Base-by-base conservation (phyloP, 2,113 vertebrate genomes). In the Tetraodon nigroviridis region DNA sequence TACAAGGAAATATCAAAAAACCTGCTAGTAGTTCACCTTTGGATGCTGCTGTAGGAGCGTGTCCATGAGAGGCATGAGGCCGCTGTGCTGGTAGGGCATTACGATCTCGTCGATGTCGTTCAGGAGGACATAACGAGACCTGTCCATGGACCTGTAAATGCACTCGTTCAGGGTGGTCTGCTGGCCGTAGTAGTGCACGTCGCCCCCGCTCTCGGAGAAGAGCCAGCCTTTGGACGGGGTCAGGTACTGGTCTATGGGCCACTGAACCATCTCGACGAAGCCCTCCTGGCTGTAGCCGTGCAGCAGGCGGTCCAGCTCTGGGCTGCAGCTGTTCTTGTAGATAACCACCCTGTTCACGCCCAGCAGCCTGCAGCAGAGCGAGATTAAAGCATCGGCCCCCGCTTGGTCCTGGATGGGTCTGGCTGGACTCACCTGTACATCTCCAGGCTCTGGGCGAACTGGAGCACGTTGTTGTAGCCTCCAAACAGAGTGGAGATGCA, bases 91-190 rank as follows among this genome's bases (percentile, higher is more conserved):
- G 73, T 89, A 84, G 1, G 89, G 90, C 80, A 90, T 81, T 37
- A 91, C 85, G 49, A 91, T 90, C 82, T 92, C 90, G 73, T 92
- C 91, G 2, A 89, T 86, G 70, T 93, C 91, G 49, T 89, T 90
- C 47, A 93, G 67, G 57, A 91, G 67, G 51, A 90, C 64, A 8
- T 87, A 90, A 64, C 64, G 84, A 1, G 87, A 89, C 12, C 56
- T 57, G 20, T 79, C 79, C 88, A 90, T 91, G 51, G 82, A 69
- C 59, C 89, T 84, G 67, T 91, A 90, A 45, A 88, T 63, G 40
- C 89, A 90, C 21, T 89, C 88, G n/a, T 90, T 90, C 0, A 90
- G 83, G 0, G 86, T 89, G 22, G 78, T 57, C n/a, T 86, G 51
- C 55, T 91, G 89, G 6, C 86, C 88, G 20, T 0, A 90, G 58